Base-by-base conservation (phyloP, 2,888 invertebrate genomes). In the Steinernema carpocapsae region DNA sequence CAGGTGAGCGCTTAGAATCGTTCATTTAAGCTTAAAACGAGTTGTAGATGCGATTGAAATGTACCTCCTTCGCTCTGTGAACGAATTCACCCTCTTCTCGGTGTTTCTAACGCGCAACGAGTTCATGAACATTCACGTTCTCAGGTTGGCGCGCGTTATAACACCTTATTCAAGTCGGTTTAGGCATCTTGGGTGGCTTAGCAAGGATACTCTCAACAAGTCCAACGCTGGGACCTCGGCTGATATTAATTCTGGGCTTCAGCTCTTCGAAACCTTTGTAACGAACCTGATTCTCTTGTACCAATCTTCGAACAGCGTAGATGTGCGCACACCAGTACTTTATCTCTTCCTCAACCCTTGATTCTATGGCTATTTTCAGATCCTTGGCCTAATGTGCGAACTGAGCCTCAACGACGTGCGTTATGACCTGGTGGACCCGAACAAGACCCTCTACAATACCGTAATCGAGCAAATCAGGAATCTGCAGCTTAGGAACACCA, bases 331-430 rank as follows among this genome's bases (percentile, higher is more conserved):
- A 24, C 22, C 56, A 26, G 56, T 56, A 56, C 22, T 51, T n/a
- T 19, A 51, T 43, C 43, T 43, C 14, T 43, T n/a, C n/a, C n/a
- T n/a, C n/a, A n/a, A n/a, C n/a, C n/a, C n/a, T n/a, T n/a, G n/a
- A n/a, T n/a, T n/a, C n/a, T n/a, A n/a, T n/a, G n/a, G n/a, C n/a
- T n/a, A n/a, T 52, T 32, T 75, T 48, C 42, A 80, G 80, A 78
- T 79, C 52, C 71, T 79, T 17, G 64, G 72, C n/a, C 70, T 79
- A n/a, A 75, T 82, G 56, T 80, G 77, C 29, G 75, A 76, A n/a
- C 76, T 82, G 1, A 75, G 74, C 0, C 70, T 80, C 7, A 78
- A 76, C 64, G 78, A 81, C 29, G 80, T 82, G 10, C 76, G 76
- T 17, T 82, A 82, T 71, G 77, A 75, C 22, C 72, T 76, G 70